A percentile compares a stretch with the other conserved stretches of the same genome.
Evolutionary conservation across 2,113 vertebrate genomes (phyloP).

Genomic region (Delphinapterus leucas): DNA sequence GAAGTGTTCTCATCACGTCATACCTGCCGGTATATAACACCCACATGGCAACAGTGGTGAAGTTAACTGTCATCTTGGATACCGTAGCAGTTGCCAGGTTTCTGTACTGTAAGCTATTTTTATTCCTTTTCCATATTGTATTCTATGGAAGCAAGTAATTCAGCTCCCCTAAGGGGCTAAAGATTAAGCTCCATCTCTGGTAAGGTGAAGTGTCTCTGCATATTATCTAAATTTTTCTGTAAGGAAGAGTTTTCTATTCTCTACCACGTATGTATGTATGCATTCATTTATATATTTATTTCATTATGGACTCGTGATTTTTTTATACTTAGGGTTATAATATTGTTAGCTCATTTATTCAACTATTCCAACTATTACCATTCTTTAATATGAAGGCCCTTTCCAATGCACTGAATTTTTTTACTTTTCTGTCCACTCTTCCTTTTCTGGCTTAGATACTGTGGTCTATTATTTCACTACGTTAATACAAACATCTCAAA

Average conservation of each 20-base stretch:
- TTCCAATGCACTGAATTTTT: not conserved
- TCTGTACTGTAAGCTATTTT: not conserved
- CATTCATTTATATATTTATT: not conserved
- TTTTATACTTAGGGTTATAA: not conserved
- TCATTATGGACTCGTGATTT: not conserved
- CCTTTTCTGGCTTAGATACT: not conserved
- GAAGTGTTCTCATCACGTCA: not conserved
- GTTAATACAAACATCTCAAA: not conserved
- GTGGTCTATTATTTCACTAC: not conserved
- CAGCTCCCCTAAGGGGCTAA: fast-evolving
- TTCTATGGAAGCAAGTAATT: not conserved
- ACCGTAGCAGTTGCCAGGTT: not conserved
- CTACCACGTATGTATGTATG: not conserved
- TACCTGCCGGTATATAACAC: fast-evolving
- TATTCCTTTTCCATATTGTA: not conserved
- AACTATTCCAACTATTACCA: not conserved
- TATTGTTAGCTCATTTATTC: not conserved
- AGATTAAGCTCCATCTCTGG: not conserved
- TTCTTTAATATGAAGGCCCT: not conserved
- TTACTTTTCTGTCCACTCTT: not conserved
- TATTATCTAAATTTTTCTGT: not conserved
- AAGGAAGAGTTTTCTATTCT: too few relatives aligned
- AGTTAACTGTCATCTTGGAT: not conserved
- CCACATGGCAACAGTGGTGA: not conserved
- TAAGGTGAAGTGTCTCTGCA: not conserved